A percentile compares a stretch with the other conserved stretches of the same genome.
These are phyloP conservation scores for human (Homo sapiens) DNA, from an alignment of 2,113 vertebrate genomes.

Conservation along the genomic window DNA sequence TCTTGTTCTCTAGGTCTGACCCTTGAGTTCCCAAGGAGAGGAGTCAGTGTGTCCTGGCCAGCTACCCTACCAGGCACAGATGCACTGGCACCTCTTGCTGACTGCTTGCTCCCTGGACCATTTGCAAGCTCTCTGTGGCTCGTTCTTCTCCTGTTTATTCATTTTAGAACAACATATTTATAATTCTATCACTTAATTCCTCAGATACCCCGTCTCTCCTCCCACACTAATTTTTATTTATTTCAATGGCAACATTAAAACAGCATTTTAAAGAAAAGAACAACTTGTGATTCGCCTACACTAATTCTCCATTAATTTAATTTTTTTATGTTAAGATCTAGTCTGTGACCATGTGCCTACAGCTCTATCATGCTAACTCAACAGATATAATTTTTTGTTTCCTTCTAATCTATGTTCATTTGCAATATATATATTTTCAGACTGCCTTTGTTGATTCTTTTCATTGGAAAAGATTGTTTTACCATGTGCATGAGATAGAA, in stretches of 20 bases:
- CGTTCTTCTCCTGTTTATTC: neutral
- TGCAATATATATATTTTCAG: neutral
- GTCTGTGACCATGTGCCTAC: neutral
- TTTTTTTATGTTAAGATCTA: neutral
- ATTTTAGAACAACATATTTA: neutral
- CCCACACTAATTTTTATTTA: neutral
- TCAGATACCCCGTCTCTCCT: neutral
- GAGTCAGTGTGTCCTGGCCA: neutral
- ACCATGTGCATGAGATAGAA: neutral
- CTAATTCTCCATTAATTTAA: neutral
- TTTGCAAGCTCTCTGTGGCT: neutral
- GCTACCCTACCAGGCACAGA: neutral
- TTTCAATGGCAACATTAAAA: neutral
- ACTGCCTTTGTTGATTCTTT: neutral
- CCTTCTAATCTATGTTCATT: neutral
- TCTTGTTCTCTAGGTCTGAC: neutral
- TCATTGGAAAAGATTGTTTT: neutral
- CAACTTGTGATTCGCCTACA: neutral
- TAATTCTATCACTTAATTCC: neutral
- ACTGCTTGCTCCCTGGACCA: neutral
- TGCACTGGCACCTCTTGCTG: neutral
- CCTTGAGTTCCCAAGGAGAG: neutral
- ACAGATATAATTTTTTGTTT: neutral
- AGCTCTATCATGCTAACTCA: neutral
- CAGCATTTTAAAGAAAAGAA: constrained; percentile 40